Conservation (phyloP, 2,888 invertebrate species). For the Drosophila tanythrix region DNA sequence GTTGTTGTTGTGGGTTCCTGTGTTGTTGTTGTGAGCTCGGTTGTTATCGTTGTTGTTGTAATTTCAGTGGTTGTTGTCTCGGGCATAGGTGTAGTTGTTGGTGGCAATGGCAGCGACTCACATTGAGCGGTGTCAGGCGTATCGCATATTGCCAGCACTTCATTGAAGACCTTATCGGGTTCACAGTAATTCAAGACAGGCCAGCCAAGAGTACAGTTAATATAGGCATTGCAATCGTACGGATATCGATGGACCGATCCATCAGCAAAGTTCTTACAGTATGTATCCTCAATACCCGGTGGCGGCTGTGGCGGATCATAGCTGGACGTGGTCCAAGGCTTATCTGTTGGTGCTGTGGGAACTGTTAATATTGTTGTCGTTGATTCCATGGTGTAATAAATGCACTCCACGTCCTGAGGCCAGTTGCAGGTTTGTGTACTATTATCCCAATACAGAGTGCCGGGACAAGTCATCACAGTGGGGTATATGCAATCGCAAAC, state of each 20-base stretch:
- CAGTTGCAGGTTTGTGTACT: constrained; percentile 62
- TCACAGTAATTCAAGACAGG: constrained; percentile 67
- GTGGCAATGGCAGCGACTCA: constrained; percentile 54
- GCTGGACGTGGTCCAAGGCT: constrained; percentile 33
- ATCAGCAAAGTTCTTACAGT: constrained; percentile 36
- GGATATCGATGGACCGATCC: constrained; percentile 61
- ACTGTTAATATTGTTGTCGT: constrained; percentile 1
- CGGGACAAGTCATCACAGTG: constrained; percentile 64
- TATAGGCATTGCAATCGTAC: constrained; percentile 73
- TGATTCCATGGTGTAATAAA: constrained; percentile 43
- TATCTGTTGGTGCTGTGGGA: constrained; percentile 2
- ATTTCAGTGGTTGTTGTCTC: constrained; percentile 1
- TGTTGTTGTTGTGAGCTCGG: constrained; percentile 36
- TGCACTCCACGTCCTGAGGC: constrained; percentile 39
- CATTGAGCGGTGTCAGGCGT: constrained; percentile 71
- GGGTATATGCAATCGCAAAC: constrained; percentile 75
- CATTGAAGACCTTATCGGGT: constrained; percentile 66
- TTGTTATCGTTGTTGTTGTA: constrained; percentile 21
- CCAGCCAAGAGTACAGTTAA: constrained; percentile 67
- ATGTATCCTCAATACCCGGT: constrained; percentile 46
- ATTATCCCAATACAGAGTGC: constrained; percentile 63
- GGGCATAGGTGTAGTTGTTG: constrained; percentile 24
- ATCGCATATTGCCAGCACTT: constrained; percentile 66
- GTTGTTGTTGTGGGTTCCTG: constrained; percentile 37
- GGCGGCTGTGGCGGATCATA: constrained; percentile 47